phyloP scores from a whole-genome alignment of 2,797 vertebrate genomes.

The Hapalemur alaotrensis region DNA sequence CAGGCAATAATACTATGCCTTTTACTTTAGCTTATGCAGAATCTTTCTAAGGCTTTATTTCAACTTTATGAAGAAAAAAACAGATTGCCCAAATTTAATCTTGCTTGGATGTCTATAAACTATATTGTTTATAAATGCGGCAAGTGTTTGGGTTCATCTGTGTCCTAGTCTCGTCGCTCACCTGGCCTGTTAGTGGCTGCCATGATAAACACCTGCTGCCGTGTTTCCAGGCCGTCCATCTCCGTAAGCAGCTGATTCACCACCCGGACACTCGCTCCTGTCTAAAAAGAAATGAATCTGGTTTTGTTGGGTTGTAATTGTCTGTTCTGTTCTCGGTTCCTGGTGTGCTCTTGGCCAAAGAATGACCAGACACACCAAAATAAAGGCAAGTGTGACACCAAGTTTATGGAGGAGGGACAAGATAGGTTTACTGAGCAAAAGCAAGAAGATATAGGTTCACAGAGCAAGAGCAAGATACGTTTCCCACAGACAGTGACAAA shows the following conservation, averaged over 20 bases:
- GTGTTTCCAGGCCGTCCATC: constrained; percentile 96
- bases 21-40: neutral
- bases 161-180: constrained; percentile 62
- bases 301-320: too few relatives aligned
- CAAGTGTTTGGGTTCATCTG: neutral
- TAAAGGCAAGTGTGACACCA: too few relatives aligned
- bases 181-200: constrained; percentile 98
- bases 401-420: too few relatives aligned
- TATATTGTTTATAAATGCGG: neutral
- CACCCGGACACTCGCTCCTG: constrained; percentile 93
- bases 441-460: too few relatives aligned
- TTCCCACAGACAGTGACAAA: too few relatives aligned
- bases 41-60: constrained; percentile 25
- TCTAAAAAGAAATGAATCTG: constrained; percentile 81
- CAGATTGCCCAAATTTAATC: neutral
- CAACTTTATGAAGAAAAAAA: neutral
- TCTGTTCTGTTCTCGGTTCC: too few relatives aligned
- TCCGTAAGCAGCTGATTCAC: constrained; percentile 98
- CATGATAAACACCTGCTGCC: constrained; percentile 97
- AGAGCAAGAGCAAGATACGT: too few relatives aligned
- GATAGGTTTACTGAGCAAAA: too few relatives aligned
- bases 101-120: neutral
- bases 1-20: neutral
- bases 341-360: too few relatives aligned
- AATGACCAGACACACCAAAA: too few relatives aligned